Evolutionary conservation across 2,797 vertebrate genomes (phyloP), one percentile per base, ranked within the genome.

Genomic region (Mionectes olivaceus): DNA sequence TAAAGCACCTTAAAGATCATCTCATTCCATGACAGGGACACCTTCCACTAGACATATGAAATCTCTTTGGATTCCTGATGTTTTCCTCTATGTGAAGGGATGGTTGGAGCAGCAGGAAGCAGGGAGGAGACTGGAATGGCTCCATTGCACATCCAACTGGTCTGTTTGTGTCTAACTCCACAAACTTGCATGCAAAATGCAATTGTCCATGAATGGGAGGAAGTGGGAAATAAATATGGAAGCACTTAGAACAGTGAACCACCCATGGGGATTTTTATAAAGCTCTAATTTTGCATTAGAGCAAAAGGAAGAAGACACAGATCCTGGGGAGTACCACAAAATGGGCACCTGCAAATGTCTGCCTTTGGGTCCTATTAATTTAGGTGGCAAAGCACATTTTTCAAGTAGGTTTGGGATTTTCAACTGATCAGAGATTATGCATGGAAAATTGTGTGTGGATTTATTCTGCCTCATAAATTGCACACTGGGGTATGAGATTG

Each of bases 51-150:
- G 12, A 12, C 8, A 46, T 52, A 33, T 27, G 10, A 1, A 13
- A 52, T 9, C 32, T 83, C 49, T 71, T 24, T 0, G 2, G 18
- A 35, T 43, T 44, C 7, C 1, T 4, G 7, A 18, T 44, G 35
- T 71, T 83, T 46, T 81, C 7, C 24, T 18, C 10, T 7, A 1
- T 0, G 5, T 37, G 56, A 89, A 79, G 33, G 14, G 6, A 19
- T 18, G 12, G 41, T 0, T 57, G 73, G 71, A 87, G 59, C 18
- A 49, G 21, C 15, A 9, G 17, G 49, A n/a, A 56, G 8, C 24
- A 52, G 19, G 7, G 23, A 82, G 14, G 2, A 3, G 17, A 21
- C 4, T 3, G 2, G 33, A 7, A n/a, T 7, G 9, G 7, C 6
- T 28, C 30, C 4, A 0, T 3, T 53, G 35, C 52, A 61, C 69